Evolutionary conservation across 2,113 vertebrate genomes (phyloP).

Genomic region (Ibidorhyncha struthersii): DNA sequence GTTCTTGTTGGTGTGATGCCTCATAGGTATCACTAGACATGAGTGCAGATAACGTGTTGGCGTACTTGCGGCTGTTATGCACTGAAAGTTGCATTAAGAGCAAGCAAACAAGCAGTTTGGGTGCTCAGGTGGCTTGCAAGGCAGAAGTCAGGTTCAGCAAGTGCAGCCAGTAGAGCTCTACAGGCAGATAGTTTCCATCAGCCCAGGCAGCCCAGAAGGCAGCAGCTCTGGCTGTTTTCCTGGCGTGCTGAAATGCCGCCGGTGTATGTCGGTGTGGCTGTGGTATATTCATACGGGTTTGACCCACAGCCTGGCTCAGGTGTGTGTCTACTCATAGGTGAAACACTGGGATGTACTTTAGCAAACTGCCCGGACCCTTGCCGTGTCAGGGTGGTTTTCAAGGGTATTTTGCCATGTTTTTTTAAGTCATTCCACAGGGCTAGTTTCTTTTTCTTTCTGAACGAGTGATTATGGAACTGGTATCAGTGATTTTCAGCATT

Average conservation of each 20-base stretch:
- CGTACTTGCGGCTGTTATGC: accelerated
- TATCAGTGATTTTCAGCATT: background rate
- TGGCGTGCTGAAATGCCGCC: background rate
- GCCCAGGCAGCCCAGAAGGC: background rate
- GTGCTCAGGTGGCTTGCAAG: background rate
- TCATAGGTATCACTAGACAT: background rate
- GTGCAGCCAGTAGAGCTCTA: background rate
- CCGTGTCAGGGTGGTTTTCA: background rate
- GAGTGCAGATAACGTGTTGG: background rate
- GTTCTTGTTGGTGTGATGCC: background rate
- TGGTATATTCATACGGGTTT: accelerated
- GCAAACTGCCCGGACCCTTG: background rate
- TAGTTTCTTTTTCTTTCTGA: background rate
- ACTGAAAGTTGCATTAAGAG: background rate
- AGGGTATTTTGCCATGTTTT: background rate
- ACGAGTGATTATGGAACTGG: background rate
- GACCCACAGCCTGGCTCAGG: background rate
- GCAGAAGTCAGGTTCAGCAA: background rate
- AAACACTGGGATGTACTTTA: background rate
- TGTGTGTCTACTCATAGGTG: accelerated
- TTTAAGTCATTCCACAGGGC: background rate
- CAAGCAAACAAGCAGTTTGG: background rate
- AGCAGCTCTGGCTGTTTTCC: background rate
- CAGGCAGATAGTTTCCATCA: background rate
- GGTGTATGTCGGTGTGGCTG: background rate